Conservation (phyloP, 2,797 vertebrate species). For the Protonibea diacanthus region DNA sequence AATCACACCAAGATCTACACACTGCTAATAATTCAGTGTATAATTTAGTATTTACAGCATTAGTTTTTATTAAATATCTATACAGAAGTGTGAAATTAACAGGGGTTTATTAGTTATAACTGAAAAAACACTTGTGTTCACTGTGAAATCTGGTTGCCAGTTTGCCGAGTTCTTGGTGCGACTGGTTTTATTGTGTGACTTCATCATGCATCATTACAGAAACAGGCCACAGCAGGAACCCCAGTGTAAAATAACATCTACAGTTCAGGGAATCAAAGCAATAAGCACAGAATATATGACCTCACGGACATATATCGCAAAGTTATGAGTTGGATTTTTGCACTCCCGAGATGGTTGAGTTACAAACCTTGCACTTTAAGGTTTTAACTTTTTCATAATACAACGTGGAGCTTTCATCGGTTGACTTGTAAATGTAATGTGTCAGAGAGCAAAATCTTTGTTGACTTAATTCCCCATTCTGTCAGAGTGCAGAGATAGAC, state of each 20-base stretch:
- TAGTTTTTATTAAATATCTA: background rate
- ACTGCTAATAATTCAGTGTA: background rate
- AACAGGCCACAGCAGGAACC: slow-evolving; percentile 19
- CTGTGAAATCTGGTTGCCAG: background rate
- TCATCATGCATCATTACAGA: slow-evolving; percentile 45
- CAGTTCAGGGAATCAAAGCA: slow-evolving; percentile 32
- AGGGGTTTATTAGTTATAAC: background rate
- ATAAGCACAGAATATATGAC: slow-evolving; percentile 44
- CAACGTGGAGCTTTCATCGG: background rate
- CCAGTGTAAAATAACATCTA: background rate
- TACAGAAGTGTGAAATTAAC: background rate
- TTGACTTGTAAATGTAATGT: slow-evolving; percentile 11
- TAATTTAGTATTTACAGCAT: background rate
- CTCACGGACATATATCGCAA: slow-evolving; percentile 44
- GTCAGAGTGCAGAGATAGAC: slow-evolving; percentile 29
- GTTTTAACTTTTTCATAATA: slow-evolving; percentile 3
- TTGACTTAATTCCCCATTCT: slow-evolving; percentile 22
- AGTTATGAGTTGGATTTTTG: slow-evolving; percentile 17
- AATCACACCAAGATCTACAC: slow-evolving; percentile 61
- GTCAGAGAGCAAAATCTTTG: slow-evolving; percentile 28
- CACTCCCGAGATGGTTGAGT: background rate
- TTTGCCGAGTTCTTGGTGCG: slow-evolving; percentile 50
- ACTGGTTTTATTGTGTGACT: slow-evolving; percentile 31
- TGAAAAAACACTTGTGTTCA: background rate
- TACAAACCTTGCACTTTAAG: slow-evolving; percentile 19